Evolutionary conservation across 2,888 invertebrate genomes (phyloP).

Genomic region (Aelia acuminata): DNA sequence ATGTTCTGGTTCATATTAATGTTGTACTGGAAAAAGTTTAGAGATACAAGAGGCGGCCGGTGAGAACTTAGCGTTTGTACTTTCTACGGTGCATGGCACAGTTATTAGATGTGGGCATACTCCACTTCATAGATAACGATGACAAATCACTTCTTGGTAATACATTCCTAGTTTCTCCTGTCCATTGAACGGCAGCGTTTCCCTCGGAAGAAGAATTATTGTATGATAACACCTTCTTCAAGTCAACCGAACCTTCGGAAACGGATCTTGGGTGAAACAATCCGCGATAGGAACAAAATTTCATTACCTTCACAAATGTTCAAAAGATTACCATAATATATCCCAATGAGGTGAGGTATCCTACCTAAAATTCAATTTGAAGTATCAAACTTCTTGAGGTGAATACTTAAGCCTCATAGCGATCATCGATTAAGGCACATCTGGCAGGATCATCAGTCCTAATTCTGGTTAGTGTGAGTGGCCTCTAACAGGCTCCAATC

Average conservation of each 20-base stretch:
- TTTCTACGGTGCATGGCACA: neutral
- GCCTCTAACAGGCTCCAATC: too few relatives aligned
- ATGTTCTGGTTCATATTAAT: neutral
- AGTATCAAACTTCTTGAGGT: too few relatives aligned
- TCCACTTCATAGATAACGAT: slow-evolving; percentile 7
- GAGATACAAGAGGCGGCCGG: neutral
- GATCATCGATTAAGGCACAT: too few relatives aligned
- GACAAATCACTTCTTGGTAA: slow-evolving; percentile 16
- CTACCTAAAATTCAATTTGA: too few relatives aligned
- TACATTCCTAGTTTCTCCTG: slow-evolving; percentile 1
- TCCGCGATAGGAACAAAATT: too few relatives aligned
- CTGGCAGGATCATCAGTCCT: too few relatives aligned
- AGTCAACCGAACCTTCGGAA: neutral
- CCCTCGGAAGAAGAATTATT: neutral
- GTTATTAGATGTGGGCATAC: slow-evolving; percentile 15
- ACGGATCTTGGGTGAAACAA: neutral
- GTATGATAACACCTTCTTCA: neutral
- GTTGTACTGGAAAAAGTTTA: neutral
- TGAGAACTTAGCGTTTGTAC: neutral
- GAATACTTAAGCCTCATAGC: too few relatives aligned
- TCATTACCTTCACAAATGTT: too few relatives aligned
- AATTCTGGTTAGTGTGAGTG: too few relatives aligned
- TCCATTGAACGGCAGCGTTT: neutral
- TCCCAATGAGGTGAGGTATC: too few relatives aligned
- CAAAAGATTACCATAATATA: too few relatives aligned